Evolutionary conservation across 2,113 vertebrate genomes (phyloP).

Genomic region (Eidolon helvum): DNA sequence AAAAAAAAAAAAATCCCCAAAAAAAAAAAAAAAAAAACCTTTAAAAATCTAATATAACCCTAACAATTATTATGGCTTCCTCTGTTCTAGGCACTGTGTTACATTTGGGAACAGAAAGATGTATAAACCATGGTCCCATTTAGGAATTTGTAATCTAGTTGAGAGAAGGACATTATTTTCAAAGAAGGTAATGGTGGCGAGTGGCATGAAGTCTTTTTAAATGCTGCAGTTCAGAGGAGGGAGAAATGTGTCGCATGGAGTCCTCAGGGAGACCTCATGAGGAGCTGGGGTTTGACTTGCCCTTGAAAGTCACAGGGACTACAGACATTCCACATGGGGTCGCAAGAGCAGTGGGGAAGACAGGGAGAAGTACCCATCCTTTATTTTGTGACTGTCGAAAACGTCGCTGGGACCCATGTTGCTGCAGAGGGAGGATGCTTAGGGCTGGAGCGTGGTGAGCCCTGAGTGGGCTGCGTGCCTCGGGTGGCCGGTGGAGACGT

Average conservation of each 20-base stretch:
- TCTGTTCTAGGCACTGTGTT: not conserved
- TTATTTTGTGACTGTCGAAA: not conserved
- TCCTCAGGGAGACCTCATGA: not conserved
- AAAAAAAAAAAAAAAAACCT: not conserved
- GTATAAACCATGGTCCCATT: too few species aligned
- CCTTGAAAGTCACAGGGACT: not conserved
- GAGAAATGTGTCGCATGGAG: rapidly evolving
- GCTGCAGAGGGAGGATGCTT: not conserved
- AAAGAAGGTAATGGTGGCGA: not conserved
- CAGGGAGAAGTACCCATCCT: not conserved
- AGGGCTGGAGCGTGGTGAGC: too few species aligned
- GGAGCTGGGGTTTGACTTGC: not conserved
- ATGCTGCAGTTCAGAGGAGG: not conserved
- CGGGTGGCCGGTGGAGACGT: rapidly evolving
- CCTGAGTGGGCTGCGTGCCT: not conserved
- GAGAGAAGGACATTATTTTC: not conserved
- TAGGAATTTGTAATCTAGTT: not conserved
- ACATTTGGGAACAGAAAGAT: rapidly evolving
- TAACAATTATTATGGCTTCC: rapidly evolving
- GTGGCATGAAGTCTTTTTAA: rapidly evolving
- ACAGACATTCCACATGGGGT: not conserved
- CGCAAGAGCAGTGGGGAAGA: not conserved
- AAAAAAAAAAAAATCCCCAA: not conserved
- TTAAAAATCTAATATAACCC: not conserved
- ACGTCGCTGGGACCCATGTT: not conserved